Evolutionary conservation across 1,140 invertebrate genomes (phyloP), one percentile per base, ranked within the genome.

Genomic region (Procambarus virginalis): DNA sequence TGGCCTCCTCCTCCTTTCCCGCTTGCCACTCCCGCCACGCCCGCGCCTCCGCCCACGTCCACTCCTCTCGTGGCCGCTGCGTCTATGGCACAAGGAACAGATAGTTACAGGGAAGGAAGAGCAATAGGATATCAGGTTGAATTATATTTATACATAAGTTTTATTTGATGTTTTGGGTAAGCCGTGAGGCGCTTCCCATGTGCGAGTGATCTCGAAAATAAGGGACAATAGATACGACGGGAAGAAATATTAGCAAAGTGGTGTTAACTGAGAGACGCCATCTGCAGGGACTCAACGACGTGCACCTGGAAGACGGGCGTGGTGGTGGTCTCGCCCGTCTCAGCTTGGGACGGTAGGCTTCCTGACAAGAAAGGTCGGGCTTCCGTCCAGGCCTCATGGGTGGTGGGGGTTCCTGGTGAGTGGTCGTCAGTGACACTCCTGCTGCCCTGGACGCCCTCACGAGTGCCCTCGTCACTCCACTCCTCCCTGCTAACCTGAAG

Each of bases 11-110:
- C 45, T 83, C 87, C 73, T 78, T 70, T 1, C 48, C 81, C 12
- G 80, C 81, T 55, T 73, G 17, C 87, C 87, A 89, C 81, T 89
- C 87, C 55, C 87, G n/a, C 87, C 87, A 89, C 34, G 87, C 87
- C 58, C 81, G 70, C 58, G 87, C 87, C 55, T 89, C 87, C 60
- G 87, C 87, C 87, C 87, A 89, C 46, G 87, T 83, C 87, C 87
- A 84, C 12, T 84, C 87, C 73, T 81, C 55, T 20, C 58, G 81
- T 51, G 75, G 70, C 49, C 58, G 70, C 17, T 76, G 20, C 20
- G 60, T 55, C 51, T 55, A 12, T 55, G 51, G 4, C 34, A 34
- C 34, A 34, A 34, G 34, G 34, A 34, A 34, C 34, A 34, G 34
- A 34, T 34, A 34, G 34, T 34, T 34, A 34, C 34, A 34, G 34